Conservation (phyloP, 2,113 vertebrate species). For the Burhinus oedicnemus region DNA sequence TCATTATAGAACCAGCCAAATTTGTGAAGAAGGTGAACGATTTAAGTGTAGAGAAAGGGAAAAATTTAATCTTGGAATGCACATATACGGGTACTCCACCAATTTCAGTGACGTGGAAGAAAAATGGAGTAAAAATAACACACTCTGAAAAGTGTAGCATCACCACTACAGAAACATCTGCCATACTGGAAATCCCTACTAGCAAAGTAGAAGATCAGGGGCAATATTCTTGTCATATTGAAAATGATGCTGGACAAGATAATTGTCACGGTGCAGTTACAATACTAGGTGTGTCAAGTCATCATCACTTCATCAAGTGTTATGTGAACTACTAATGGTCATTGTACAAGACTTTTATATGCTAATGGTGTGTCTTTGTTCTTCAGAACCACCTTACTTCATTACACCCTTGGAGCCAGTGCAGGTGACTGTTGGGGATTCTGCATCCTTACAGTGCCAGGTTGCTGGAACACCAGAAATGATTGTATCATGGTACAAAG, state of each 20-base stretch:
- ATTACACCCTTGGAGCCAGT: constrained; percentile 85
- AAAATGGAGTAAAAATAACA: constrained; percentile 84
- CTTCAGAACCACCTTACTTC: constrained; percentile 92
- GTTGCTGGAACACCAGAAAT: constrained; percentile 96
- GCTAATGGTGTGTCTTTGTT: constrained; percentile 58
- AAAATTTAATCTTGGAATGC: constrained; percentile 87
- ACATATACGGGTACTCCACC: constrained; percentile 87
- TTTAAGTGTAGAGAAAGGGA: constrained; percentile 87
- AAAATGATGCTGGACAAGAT: constrained; percentile 91
- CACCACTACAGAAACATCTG: constrained; percentile 92
- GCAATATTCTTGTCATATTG: constrained; percentile 88
- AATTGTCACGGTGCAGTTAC: constrained; percentile 84
- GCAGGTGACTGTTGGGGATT: constrained; percentile 90
- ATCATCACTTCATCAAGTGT: neutral
- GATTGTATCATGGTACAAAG: constrained; percentile 97
- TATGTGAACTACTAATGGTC: neutral
- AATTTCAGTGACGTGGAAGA: constrained; percentile 91
- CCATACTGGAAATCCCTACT: constrained; percentile 89
- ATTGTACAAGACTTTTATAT: neutral
- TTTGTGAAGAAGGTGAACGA: constrained; percentile 92
- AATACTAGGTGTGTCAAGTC: constrained; percentile 86
- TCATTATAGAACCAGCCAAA: constrained; percentile 86
- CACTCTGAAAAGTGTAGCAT: constrained; percentile 90
- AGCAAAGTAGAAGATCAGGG: constrained; percentile 88
- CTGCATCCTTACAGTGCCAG: constrained; percentile 89